Conservation (phyloP, 2,888 invertebrate species). For the Agriopis leucophaearia region DNA sequence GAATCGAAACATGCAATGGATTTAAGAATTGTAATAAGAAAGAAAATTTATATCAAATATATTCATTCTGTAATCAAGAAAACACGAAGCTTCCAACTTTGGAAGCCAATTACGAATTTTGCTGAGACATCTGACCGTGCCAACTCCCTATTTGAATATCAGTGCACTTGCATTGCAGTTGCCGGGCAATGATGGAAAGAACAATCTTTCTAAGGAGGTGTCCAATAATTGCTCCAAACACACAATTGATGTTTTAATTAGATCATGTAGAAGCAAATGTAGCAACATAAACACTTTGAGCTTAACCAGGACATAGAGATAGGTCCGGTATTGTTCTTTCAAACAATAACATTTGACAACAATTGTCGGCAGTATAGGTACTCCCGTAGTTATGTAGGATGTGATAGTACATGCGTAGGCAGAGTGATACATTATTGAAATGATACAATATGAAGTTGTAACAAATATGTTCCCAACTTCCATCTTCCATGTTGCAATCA, state of each 20-base stretch:
- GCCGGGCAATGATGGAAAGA: neutral
- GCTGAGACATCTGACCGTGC: conserved; percentile 8
- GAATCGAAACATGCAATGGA: conserved; percentile 5
- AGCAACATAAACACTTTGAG: conserved; percentile 30
- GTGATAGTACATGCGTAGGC: conserved; percentile 7
- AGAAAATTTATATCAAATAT: neutral
- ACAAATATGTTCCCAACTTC: neutral
- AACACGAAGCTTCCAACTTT: conserved; percentile 7
- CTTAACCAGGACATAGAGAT: conserved; percentile 36
- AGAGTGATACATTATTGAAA: neutral
- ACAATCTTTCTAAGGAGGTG: neutral
- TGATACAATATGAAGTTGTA: conserved; percentile 12
- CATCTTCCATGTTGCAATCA: neutral
- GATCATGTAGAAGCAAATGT: conserved; percentile 11
- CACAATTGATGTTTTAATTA: conserved; percentile 11
- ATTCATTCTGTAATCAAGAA: conserved; percentile 1
- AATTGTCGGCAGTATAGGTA: conserved; percentile 51
- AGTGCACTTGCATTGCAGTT: conserved; percentile 3
- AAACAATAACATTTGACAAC: conserved; percentile 63
- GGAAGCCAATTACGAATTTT: conserved; percentile 14
- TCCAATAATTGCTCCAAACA: neutral
- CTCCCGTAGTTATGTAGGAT: conserved; percentile 29
- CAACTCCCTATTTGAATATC: conserved; percentile 6
- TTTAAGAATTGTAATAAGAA: neutral
- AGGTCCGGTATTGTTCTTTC: conserved; percentile 53